phyloP scores from a whole-genome alignment of 2,797 vertebrate genomes.

The Pangasius larnaudii region DNA sequence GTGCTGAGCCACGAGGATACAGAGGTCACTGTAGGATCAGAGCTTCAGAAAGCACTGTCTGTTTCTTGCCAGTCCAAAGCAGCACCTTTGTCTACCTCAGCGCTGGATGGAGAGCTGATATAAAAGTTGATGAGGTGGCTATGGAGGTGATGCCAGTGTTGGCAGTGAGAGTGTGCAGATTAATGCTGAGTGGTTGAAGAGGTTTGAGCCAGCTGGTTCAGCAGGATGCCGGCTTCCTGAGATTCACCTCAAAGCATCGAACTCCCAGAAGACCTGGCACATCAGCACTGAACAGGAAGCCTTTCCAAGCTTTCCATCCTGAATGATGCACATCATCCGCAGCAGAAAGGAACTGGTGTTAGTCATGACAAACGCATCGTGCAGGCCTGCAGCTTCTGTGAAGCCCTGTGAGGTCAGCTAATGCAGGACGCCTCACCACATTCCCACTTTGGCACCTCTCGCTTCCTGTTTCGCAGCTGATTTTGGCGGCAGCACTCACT shows the following conservation, averaged over 20 bases:
- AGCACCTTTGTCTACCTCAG: conserved; percentile 24
- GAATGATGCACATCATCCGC: background rate
- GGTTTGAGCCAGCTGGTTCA: conserved; percentile 28
- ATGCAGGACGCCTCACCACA: conserved; percentile 38
- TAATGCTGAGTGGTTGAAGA: conserved; percentile 21
- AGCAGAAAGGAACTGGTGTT: conserved; percentile 7
- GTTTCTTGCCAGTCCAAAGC: conserved; percentile 21
- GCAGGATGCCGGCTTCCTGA: conserved; percentile 20
- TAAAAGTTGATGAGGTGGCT: conserved; percentile 47
- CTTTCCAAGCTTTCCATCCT: background rate
- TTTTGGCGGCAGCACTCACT: conserved; percentile 46
- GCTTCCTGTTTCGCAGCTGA: conserved; percentile 51
- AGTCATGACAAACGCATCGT: conserved; percentile 25
- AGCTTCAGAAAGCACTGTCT: conserved; percentile 31
- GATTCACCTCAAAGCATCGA: conserved; percentile 40
- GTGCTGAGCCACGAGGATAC: conserved; percentile 44
- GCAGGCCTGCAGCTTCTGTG: conserved; percentile 27
- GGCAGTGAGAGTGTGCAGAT: background rate
- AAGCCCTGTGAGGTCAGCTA: conserved; percentile 26
- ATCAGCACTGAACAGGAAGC: conserved; percentile 19
- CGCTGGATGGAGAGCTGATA: conserved; percentile 24
- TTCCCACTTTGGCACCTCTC: conserved; percentile 48
- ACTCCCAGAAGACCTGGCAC: conserved; percentile 11
- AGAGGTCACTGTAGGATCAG: conserved; percentile 44
- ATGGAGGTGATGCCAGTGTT: conserved; percentile 1